Conservation (phyloP, 2,797 vertebrate genomes). For the Pipistrellus pygmaeus region DNA sequence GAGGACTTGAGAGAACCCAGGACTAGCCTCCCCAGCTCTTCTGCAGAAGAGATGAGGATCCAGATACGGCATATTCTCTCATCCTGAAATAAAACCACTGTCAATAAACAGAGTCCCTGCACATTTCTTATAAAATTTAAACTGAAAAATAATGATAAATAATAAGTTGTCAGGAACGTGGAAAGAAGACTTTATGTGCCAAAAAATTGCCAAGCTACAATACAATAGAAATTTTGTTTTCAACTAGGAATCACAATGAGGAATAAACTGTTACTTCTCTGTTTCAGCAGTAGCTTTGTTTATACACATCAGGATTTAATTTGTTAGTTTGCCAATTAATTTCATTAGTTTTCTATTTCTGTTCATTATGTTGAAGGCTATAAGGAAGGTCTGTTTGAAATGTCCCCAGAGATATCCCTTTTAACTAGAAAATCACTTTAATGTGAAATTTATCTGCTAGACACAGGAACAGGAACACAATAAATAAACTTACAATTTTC, state of each 20-base stretch:
- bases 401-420: conserved; percentile 61
- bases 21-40: background rate
- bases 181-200: background rate
- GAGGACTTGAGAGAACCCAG: background rate
- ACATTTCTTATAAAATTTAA: background rate
- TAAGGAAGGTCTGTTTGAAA: conserved; percentile 62
- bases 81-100: background rate
- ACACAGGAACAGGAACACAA: conserved; percentile 48
- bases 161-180: background rate
- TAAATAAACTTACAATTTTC: conserved; percentile 66
- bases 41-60: background rate
- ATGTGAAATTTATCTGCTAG: conserved; percentile 74
- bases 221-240: conserved; percentile 26
- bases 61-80: background rate
- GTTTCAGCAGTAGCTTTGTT: conserved; percentile 39
- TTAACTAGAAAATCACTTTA: conserved; percentile 66
- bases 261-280: background rate
- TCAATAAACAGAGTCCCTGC: background rate
- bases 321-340: conserved; percentile 72
- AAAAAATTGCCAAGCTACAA: background rate
- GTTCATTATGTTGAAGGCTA: conserved; percentile 65
- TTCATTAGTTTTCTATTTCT: conserved; percentile 75
- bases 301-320: conserved; percentile 34
- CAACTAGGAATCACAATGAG: background rate
- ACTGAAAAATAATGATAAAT: background rate